Evolutionary conservation across 2,113 vertebrate species (phyloP), one percentile per base, ranked within the genome.

Genomic region (Phycodurus eques): DNA sequence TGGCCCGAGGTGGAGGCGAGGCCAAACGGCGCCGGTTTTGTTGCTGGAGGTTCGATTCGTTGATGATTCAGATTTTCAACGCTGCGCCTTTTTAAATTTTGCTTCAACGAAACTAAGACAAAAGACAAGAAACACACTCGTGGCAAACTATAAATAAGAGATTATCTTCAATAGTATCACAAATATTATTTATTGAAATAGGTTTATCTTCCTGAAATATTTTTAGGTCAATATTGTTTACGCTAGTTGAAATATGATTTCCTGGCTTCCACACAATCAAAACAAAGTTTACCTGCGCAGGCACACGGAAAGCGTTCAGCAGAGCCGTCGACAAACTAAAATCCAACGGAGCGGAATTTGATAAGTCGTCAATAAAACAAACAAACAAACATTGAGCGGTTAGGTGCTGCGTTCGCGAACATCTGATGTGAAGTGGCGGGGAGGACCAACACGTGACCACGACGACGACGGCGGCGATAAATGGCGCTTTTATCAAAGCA

Each of bases 21-120:
- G 59, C 31, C 51, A 68, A 65, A 71, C 78, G 61, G 44, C 65
- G 35, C 67, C 4, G 51, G 74, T 22, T 75, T 60, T 33, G 68
- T 68, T 33, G 14, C 14, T 35, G 12, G 61, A 9, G 12, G 22
- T n/a, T 47, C 12, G 1, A 15, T 54, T 19, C 13, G 47, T 3
- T 68, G 67, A 20, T 39, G 19, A 10, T 53, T n/a, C 11, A 15
- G 39, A n/a, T 51, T 65, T 66, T 8, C 6, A 35, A 8, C 15
- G 1, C 11, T 5, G 39, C 20, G 35, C 42, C 19, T 17, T 17
- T 63, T 33, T 11, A 5, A 42, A 2, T 63, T 63, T 42, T 20
- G 17, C 42, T 65, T 10, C 10, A n/a, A 42, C 4, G 35, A 43
- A 43, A 62, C 60, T 9, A n/a, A 3, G 33, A 15, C 14, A 59